phyloP scores from a whole-genome alignment of 2,797 vertebrate species.

The Melanotaenia pygmaea region DNA sequence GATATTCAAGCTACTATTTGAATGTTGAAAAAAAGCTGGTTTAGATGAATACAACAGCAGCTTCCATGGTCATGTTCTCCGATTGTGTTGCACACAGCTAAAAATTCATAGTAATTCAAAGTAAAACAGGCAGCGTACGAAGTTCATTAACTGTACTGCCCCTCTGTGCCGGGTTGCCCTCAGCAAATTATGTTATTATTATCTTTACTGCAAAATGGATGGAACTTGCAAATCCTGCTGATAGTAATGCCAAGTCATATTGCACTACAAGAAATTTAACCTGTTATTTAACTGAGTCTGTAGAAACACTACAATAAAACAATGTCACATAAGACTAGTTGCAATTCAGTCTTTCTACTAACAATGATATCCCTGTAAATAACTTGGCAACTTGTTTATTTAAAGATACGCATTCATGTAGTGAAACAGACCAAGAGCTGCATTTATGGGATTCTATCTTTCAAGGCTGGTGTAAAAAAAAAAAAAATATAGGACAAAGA shows the following conservation, averaged over 20 bases:
- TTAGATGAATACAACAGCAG: background rate
- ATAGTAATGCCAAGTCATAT: background rate
- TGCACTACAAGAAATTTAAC: background rate
- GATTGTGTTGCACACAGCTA: background rate
- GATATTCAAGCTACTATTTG: background rate
- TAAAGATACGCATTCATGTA: too few relatives aligned
- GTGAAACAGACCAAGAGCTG: too few relatives aligned
- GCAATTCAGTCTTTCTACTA: too few relatives aligned
- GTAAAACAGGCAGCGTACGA: conserved; percentile 1
- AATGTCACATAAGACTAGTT: background rate
- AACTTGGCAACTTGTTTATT: too few relatives aligned
- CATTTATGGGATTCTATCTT: too few relatives aligned
- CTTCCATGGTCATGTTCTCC: background rate
- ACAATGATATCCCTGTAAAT: too few relatives aligned
- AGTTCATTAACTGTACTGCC: conserved; percentile 16
- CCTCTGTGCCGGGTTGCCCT: conserved; percentile 2
- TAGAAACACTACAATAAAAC: background rate
- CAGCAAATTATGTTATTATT: background rate
- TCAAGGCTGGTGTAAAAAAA: too few relatives aligned
- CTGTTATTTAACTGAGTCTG: background rate
- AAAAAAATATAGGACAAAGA: too few relatives aligned
- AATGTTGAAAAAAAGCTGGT: background rate
- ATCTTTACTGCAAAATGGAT: conserved; percentile 11
- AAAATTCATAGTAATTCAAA: conserved; percentile 4
- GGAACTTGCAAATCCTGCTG: background rate